A percentile compares a stretch with the other conserved stretches of the same genome.
Conservation (phyloP, 2,888 invertebrate genomes). For the Prosopocoilus inquinatus region DNA sequence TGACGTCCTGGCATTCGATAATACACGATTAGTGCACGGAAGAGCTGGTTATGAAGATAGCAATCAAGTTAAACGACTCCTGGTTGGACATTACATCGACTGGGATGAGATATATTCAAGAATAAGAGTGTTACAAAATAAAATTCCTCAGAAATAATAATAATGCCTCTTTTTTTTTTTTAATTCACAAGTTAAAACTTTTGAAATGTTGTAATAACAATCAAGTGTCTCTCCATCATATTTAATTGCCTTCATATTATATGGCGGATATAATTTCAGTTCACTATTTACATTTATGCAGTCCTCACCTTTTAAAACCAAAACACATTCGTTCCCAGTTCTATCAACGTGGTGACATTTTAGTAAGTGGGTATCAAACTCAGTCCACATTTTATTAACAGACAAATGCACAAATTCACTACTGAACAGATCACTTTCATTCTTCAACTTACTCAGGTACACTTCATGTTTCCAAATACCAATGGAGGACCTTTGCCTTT, state of each 20-base stretch:
- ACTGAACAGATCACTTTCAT: conserved; percentile 49
- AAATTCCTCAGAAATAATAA: too few relatives aligned
- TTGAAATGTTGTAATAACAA: conserved; percentile 29
- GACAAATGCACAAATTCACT: conserved; percentile 26
- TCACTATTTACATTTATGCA: conserved; percentile 18
- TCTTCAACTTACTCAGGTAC: conserved; percentile 50
- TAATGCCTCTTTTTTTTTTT: too few relatives aligned
- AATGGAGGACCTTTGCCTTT: conserved; percentile 51
- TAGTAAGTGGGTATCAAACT: conserved; percentile 36
- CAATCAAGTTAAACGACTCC: too few relatives aligned
- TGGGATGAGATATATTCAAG: too few relatives aligned
- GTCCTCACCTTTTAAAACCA: conserved; percentile 30
- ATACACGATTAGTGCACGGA: conserved; percentile 70
- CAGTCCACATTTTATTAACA: conserved; percentile 30
- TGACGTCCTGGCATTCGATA: conserved; percentile 61
- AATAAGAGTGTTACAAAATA: too few relatives aligned
- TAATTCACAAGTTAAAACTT: conserved; percentile 16
- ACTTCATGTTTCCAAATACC: conserved; percentile 58
- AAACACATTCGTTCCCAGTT: conserved; percentile 25
- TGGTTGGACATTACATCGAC: too few relatives aligned
- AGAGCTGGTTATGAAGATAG: too few relatives aligned
- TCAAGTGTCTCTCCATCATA: conserved; percentile 14
- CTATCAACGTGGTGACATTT: conserved; percentile 25
- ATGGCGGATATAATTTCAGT: conserved; percentile 37
- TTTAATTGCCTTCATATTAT: conserved; percentile 21